Evolutionary conservation across 2,888 invertebrate species (phyloP), one percentile per base, ranked within the genome.

Genomic region (Micoletzkya japonica): DNA sequence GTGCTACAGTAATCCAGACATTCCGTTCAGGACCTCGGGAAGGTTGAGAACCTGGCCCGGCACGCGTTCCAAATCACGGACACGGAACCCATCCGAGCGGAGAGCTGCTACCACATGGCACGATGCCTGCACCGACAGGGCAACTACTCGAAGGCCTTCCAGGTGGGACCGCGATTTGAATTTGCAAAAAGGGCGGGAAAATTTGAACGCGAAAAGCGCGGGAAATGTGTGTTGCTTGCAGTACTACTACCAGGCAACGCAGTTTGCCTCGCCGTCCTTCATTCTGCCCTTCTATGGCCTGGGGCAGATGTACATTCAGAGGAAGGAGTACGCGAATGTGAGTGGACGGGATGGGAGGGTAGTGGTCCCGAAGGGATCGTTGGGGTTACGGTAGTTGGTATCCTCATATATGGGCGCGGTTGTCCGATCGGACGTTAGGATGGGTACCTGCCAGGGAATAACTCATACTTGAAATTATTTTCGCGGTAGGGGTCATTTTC

Each of bases 61-160:
- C 96, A 97, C 85, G 97, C 98, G 0, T 96, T 97, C 87, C 95
- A 96, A 86, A 95, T 95, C 85, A 96, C 97, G 0, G 97, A 98
- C 87, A 97, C 97, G 86, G 98, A 98, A 87, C 93, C 95, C 0
- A 97, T 98, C 95, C 89, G 96, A 49, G 96, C 97, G 0, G 98
- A 98, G 87, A 95, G 95, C 86, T 97, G 96, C 86, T 98, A 96
- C 86, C 97, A 80, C 85, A 88, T 99, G 72, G 98, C 97, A 0
- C 89, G 98, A 73, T 93, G 94, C 24, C 96, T 94, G 87, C 98
- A 98, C 86, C 94, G 94, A 0, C 94, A 94, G 87, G 89, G 91
- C 0, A 94, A 95, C 85, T 95, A 92, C 82, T 94, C 97, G 86
- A 95, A 97, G 87, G 97, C 98, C 32, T 98, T 98, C 87, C 73